Evolutionary conservation across 2,888 invertebrate species (phyloP), one percentile per base, ranked within the genome.

Genomic region (Melieria omissa): DNA sequence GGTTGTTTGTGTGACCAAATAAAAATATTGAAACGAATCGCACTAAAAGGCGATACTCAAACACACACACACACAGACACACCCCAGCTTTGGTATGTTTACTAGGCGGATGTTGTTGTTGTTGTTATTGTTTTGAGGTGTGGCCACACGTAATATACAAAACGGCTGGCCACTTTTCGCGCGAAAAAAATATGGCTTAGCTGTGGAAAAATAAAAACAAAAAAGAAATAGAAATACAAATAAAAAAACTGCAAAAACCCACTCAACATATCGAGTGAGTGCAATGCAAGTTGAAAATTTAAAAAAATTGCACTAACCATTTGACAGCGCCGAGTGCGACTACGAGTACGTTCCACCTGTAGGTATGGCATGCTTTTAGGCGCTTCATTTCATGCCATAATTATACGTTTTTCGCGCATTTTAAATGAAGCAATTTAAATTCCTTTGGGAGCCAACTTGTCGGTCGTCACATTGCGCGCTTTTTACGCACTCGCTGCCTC

Each of bases 391-490:
- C 74, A 49, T 66, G 72, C 65, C 75, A 74, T 77, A 76, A 77
- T 77, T 76, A 77, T 71, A 16, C 62, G 61, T 60, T 65, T 69
- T 57, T 52, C 69, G 62, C 72, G 74, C 72, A 74, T 75, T 76
- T 74, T 75, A 75, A 78, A 78, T 78, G 76, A 78, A 78, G 76
- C 76, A 78, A 78, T 78, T 75, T 77, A 77, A 78, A 78, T 77
- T 76, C 75, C 77, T 77, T 75, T 76, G 73, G 71, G 74, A 73
- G 65, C 49, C 12, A 65, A 5, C 46, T 54, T 65, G 52, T 55
- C 42, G 29, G 29, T 29, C 29, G 29, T 29, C 29, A 29, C 29
- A 29, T 29, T 29, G 29, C 29, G 29, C 29, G 29, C 29, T 29
- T 29, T 29, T 29, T 29, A 1, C 29, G 29, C n/a, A 3, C 29